phyloP scores from a whole-genome alignment of 92 coral and sea anemone species.

The Palythoa heliodiscus region DNA sequence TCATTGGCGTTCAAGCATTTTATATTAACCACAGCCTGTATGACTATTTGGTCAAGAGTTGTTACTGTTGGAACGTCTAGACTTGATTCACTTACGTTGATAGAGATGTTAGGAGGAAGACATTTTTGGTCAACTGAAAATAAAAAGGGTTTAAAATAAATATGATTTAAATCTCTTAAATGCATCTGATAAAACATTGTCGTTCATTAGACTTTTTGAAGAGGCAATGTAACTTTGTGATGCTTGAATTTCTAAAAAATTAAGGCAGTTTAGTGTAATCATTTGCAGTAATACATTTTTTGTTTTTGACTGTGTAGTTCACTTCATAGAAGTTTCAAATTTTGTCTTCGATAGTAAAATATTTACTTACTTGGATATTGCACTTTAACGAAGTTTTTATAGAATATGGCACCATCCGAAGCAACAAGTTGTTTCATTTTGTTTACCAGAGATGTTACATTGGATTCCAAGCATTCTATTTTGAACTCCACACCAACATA shows the following conservation, averaged over 20 bases:
- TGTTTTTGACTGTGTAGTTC: too few relatives aligned
- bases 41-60: constrained; percentile 33
- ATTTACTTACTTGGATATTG: constrained; percentile 72
- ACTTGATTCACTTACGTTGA: constrained; percentile 51
- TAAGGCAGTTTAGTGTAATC: too few relatives aligned
- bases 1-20: constrained; percentile 55
- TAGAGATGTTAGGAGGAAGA: constrained; percentile 68
- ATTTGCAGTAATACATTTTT: too few relatives aligned
- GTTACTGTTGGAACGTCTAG: constrained; percentile 46
- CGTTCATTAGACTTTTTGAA: too few relatives aligned
- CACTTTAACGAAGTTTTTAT: constrained; percentile 51
- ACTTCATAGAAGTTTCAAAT: background rate
- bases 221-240: too few relatives aligned
- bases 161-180: too few relatives aligned
- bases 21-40: constrained; percentile 50
- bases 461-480: constrained; percentile 73
- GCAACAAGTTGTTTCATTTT: constrained; percentile 51
- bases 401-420: constrained; percentile 48
- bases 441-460: constrained; percentile 62
- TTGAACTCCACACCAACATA: constrained; percentile 57
- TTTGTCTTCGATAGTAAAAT: background rate
- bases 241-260: too few relatives aligned
- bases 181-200: too few relatives aligned
- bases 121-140: constrained; percentile 66
- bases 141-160: too few relatives aligned